Conservation (phyloP, 2,113 vertebrate species). For the Sebastes fasciatus region DNA sequence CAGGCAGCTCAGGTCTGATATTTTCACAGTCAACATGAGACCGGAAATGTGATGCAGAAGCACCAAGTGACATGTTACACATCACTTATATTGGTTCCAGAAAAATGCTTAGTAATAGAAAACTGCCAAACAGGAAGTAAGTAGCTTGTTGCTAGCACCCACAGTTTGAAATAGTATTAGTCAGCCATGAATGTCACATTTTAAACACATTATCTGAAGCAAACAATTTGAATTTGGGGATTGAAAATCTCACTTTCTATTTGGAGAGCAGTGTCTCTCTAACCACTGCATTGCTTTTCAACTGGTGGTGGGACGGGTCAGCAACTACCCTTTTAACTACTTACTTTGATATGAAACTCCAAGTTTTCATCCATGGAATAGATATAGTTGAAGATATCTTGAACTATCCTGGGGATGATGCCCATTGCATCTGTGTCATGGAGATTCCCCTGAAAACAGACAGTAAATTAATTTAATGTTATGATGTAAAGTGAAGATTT, state of each 20-base stretch:
- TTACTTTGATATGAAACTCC: conserved; percentile 95
- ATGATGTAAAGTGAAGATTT: neutral
- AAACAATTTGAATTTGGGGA: neutral
- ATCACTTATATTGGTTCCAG: neutral
- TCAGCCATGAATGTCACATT: neutral
- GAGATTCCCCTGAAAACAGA: conserved; percentile 87
- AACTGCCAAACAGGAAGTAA: conserved; percentile 3
- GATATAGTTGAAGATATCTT: conserved; percentile 96
- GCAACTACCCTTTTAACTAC: neutral
- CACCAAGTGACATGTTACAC: neutral
- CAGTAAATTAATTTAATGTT: accelerated
- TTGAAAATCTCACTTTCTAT: too few species aligned
- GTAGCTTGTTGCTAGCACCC: neutral
- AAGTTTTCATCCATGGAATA: conserved; percentile 97
- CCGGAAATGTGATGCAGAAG: conserved; percentile 38
- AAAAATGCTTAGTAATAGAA: neutral
- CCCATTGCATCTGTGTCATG: conserved; percentile 94
- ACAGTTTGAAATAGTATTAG: neutral
- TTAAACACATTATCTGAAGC: neutral
- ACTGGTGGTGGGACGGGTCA: neutral
- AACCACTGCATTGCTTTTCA: neutral
- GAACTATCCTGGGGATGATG: conserved; percentile 95
- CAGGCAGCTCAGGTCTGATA: neutral
- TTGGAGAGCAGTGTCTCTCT: neutral
- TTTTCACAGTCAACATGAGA: neutral